A percentile compares a stretch with the other conserved stretches of the same genome.
Evolutionary conservation across 2,888 invertebrate species (phyloP).

Genomic region (Gasteruption jaculator): DNA sequence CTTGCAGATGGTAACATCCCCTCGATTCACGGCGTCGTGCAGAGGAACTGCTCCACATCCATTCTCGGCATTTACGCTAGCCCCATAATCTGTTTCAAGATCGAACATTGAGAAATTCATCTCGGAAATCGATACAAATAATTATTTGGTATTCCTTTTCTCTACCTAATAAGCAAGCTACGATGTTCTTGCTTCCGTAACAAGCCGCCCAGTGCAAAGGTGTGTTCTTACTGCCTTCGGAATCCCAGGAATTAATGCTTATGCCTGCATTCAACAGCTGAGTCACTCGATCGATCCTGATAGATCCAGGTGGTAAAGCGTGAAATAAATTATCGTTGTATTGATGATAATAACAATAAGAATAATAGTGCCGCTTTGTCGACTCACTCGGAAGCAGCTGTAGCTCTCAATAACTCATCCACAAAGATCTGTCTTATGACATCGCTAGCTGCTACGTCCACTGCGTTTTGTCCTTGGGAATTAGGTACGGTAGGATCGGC

Average conservation of each 20-base stretch:
- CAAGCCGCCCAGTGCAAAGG: conserved; percentile 65
- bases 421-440: conserved; percentile 57
- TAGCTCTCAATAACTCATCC: conserved; percentile 59
- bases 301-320: too few relatives aligned
- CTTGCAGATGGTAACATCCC: conserved; percentile 55
- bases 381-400: conserved; percentile 60
- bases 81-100: conserved; percentile 53
- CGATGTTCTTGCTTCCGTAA: conserved; percentile 58
- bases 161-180: conserved; percentile 57
- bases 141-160: too few relatives aligned
- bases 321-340: conserved; percentile 23
- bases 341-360: background rate
- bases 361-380: conserved; percentile 10
- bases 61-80: conserved; percentile 58
- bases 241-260: conserved; percentile 59
- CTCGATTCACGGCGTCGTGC: conserved; percentile 60
- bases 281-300: conserved; percentile 57
- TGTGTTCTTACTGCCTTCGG: conserved; percentile 58
- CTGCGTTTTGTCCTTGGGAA: conserved; percentile 55
- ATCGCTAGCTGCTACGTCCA: conserved; percentile 54
- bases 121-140: too few relatives aligned
- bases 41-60: conserved; percentile 59
- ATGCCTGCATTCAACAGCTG: conserved; percentile 59
- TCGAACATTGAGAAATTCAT: background rate
- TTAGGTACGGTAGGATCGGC: conserved; percentile 60